These are phyloP conservation scores for Cherax destructor DNA, from an alignment of 1,140 invertebrate species.

Conservation along the genomic window DNA sequence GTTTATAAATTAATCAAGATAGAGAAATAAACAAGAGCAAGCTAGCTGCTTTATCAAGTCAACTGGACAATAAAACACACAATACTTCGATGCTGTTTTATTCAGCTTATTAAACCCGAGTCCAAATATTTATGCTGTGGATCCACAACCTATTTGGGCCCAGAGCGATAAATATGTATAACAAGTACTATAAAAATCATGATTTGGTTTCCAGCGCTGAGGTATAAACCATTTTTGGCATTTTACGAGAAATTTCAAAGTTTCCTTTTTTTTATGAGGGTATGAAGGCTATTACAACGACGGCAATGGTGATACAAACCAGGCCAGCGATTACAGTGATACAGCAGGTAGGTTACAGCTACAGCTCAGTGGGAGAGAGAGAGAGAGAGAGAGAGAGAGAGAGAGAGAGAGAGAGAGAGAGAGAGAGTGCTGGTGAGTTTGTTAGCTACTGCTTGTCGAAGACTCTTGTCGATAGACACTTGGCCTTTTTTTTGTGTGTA, in stretches of 20 bases:
- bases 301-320: background rate
- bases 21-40: too few relatives aligned
- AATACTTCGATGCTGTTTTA: background rate
- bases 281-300: background rate
- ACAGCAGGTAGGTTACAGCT: background rate
- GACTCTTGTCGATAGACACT: too few relatives aligned
- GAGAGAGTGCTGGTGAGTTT: too few relatives aligned
- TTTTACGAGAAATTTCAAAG: constrained; percentile 10
- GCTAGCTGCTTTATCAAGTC: too few relatives aligned
- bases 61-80: too few relatives aligned
- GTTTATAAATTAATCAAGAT: too few relatives aligned
- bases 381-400: too few relatives aligned
- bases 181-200: constrained; percentile 4
- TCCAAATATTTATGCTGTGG: constrained; percentile 1
- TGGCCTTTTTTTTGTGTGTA: too few relatives aligned
- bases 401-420: too few relatives aligned
- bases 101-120: constrained; percentile 1
- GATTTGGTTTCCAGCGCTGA: background rate
- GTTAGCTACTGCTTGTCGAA: too few relatives aligned
- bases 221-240: constrained; percentile 10
- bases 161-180: constrained; percentile 4
- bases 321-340: background rate
- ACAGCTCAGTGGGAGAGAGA: background rate
- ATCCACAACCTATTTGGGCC: background rate
- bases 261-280: background rate